Evolutionary conservation across 2,113 vertebrate species (phyloP), one percentile per base, ranked within the genome.

Genomic region (Enhydra lutris): DNA sequence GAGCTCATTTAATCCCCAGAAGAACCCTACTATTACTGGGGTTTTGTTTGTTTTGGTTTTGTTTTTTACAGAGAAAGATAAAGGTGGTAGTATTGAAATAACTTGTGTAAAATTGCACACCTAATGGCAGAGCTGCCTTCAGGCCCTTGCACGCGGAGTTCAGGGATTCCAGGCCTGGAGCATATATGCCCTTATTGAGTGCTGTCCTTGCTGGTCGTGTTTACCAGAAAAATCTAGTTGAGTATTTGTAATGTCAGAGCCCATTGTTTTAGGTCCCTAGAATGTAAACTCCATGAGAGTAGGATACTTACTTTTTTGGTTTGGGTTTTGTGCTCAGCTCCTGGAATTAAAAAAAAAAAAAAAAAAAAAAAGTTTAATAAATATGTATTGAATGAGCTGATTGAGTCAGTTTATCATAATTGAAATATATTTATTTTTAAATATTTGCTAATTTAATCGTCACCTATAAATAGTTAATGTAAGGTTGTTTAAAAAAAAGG

Each of bases 171-270:
- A 59, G 50, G 59, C 50, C 78, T 85, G 31, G 80, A 88, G 52
- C 23, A 7, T 50, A 36, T 45, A 52, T 79, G 39, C 45, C n/a
- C 65, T 91, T 80, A 42, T 83, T 94, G 87, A 79, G 55, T 81
- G 8, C 63, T 52, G 15, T 36, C 47, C 31, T 93, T 50, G 26
- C 39, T 52, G 59, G 29, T 18, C 24, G 3, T 45, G 47, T 74
- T 97, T 78, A 89, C 65, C 36, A 20, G 78, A 79, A 94, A 96
- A 97, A 91, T 57, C 73, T 29, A 84, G 39, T 61, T 31, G 39
- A 42, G 21, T n/a, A 42, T 63, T 31, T 73, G 3, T 18, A 86
- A 11, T 52, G 45, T 80, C 57, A 52, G 21, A 86, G 7, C 42
- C 52, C 78, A 13, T 57, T 95, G 80, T n/a, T 20, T 84, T 94